These are phyloP conservation scores for Xiphophorus birchmanni DNA, from an alignment of 2,797 vertebrate species.

Conservation along the genomic window DNA sequence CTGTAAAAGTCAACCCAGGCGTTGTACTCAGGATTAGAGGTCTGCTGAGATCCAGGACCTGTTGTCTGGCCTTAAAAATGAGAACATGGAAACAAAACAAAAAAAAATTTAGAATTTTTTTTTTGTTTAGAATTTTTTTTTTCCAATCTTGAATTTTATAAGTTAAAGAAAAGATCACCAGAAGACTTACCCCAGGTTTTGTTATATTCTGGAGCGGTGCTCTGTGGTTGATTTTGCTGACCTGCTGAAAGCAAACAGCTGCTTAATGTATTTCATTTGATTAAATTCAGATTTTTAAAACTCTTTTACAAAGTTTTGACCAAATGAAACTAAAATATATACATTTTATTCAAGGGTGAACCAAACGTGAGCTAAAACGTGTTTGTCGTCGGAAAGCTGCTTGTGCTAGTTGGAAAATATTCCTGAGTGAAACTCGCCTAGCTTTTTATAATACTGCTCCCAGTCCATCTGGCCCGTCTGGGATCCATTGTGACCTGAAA, in stretches of 20 bases:
- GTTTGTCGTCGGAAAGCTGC: constrained; percentile 4
- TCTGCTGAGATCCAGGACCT: constrained; percentile 89
- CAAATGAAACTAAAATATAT: background rate
- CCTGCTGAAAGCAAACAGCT: constrained; percentile 81
- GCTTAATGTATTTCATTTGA: background rate
- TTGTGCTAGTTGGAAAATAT: background rate
- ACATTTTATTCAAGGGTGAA: background rate
- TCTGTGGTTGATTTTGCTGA: constrained; percentile 95
- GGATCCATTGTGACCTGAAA: constrained; percentile 82
- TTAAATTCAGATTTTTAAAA: background rate
- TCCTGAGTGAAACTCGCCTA: constrained; percentile 67
- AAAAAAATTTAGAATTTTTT: background rate
- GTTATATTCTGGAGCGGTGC: constrained; percentile 90
- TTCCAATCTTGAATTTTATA: background rate
- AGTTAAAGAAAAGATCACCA: background rate
- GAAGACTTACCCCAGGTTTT: constrained; percentile 91
- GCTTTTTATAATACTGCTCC: constrained; percentile 81
- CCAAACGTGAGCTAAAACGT: background rate
- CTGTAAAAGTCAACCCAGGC: constrained; percentile 97
- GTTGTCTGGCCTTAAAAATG: constrained; percentile 86
- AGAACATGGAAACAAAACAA: background rate
- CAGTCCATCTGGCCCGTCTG: constrained; percentile 82
- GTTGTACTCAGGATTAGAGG: constrained; percentile 93
- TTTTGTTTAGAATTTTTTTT: background rate
- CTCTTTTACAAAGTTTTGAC: background rate